A percentile compares a stretch with the other conserved stretches of the same genome.
Evolutionary conservation across 2,888 invertebrate genomes (phyloP).

Genomic region (Apamea crenata): DNA sequence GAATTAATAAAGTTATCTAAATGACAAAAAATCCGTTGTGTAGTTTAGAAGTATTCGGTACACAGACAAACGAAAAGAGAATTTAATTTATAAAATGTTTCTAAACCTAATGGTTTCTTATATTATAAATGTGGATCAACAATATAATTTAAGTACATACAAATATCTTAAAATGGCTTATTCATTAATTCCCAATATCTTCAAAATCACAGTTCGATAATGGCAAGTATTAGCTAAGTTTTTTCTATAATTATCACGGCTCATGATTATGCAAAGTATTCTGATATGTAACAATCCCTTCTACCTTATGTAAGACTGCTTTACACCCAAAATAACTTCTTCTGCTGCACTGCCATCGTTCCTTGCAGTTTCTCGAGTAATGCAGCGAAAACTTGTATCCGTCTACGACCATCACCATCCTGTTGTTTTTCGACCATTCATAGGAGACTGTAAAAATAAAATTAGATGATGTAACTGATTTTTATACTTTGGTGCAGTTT

Average conservation of each 20-base stretch:
- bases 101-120: too few relatives aligned
- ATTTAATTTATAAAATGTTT: too few relatives aligned
- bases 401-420: slow-evolving; percentile 75
- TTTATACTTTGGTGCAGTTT: not conserved
- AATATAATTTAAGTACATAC: not conserved
- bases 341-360: slow-evolving; percentile 81
- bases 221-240: not conserved
- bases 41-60: too few relatives aligned
- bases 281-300: slow-evolving; percentile 68
- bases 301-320: slow-evolving; percentile 76
- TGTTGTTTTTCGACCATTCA: slow-evolving; percentile 74
- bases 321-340: slow-evolving; percentile 81
- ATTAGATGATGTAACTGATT: not conserved
- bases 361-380: slow-evolving; percentile 75
- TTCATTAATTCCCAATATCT: not conserved
- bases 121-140: not conserved
- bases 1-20: too few relatives aligned
- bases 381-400: slow-evolving; percentile 80
- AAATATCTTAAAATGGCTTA: not conserved
- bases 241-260: slow-evolving; percentile 60
- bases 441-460: slow-evolving; percentile 69
- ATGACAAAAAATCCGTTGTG: too few relatives aligned
- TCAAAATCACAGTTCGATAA: slow-evolving; percentile 11
- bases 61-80: too few relatives aligned
- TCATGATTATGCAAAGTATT: slow-evolving; percentile 77